Evolutionary conservation across 1,140 invertebrate species (phyloP).

Genomic region (Bombus polaris): DNA sequence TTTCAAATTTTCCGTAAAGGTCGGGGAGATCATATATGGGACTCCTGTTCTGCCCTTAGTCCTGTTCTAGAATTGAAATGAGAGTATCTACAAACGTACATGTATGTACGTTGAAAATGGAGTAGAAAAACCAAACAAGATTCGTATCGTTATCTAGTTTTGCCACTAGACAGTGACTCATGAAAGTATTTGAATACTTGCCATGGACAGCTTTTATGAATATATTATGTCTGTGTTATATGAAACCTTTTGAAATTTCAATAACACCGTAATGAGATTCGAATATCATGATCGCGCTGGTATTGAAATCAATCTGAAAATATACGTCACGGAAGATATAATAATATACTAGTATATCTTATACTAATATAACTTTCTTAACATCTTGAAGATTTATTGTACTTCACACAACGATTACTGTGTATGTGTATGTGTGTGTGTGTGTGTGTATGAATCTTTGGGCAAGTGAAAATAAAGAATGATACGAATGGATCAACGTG

Average conservation of each 20-base stretch:
- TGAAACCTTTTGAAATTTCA: neutral
- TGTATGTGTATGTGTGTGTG: no score
- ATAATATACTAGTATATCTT: neutral
- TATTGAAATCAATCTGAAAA: neutral
- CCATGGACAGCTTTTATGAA: neutral
- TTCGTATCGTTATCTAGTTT: neutral
- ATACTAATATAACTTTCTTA: neutral
- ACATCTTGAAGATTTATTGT: neutral
- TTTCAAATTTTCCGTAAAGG: neutral
- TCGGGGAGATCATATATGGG: no score
- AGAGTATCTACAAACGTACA: neutral
- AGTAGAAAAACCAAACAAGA: neutral
- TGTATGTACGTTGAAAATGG: neutral
- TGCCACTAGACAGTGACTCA: neutral
- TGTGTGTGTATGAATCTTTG: no score
- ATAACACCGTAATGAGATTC: neutral
- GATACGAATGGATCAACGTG: neutral
- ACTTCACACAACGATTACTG: neutral
- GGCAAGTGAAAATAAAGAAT: neutral
- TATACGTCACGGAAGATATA: neutral
- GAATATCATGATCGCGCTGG: neutral
- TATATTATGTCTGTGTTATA: neutral
- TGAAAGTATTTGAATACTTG: neutral
- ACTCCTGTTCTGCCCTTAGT: no score
- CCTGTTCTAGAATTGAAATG: no score